phyloP scores from a whole-genome alignment of 2,113 vertebrate species.

The Lagopus leucura region DNA sequence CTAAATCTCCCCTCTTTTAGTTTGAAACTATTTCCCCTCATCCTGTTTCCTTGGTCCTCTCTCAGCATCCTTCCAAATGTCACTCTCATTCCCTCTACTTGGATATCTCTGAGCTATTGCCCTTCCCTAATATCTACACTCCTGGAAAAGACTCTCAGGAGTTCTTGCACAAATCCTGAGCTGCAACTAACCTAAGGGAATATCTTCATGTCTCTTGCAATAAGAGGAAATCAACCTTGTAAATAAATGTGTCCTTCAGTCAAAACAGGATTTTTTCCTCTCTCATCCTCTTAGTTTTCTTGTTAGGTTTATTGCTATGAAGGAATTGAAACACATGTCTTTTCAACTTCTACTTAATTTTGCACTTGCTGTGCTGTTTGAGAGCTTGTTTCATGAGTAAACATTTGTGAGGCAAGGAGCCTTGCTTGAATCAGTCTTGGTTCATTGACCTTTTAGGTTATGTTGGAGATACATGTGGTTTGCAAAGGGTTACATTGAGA shows the following conservation, averaged over 20 bases:
- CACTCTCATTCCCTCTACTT: neutral
- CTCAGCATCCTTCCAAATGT: neutral
- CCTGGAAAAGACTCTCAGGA: neutral
- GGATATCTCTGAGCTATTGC: neutral
- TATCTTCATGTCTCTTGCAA: neutral
- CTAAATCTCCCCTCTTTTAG: too few relatives aligned
- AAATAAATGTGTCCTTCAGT: neutral
- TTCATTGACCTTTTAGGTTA: neutral
- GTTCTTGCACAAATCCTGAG: neutral
- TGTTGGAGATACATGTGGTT: neutral
- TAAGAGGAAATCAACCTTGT: neutral
- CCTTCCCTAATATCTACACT: neutral
- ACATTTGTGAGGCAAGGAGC: neutral
- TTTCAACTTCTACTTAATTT: neutral
- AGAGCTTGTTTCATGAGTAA: neutral
- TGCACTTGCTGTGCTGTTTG: neutral
- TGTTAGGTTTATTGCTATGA: neutral
- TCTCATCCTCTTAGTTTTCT: neutral
- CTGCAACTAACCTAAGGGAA: neutral
- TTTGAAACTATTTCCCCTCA: too few relatives aligned
- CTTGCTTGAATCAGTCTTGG: neutral
- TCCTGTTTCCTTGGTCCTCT: neutral
- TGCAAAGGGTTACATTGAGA: constrained; percentile 9
- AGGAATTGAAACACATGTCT: neutral
- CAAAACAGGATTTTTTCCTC: neutral